These are phyloP conservation scores for Paralichthys olivaceus DNA, from an alignment of 2,113 vertebrate genomes.

Conservation along the genomic window DNA sequence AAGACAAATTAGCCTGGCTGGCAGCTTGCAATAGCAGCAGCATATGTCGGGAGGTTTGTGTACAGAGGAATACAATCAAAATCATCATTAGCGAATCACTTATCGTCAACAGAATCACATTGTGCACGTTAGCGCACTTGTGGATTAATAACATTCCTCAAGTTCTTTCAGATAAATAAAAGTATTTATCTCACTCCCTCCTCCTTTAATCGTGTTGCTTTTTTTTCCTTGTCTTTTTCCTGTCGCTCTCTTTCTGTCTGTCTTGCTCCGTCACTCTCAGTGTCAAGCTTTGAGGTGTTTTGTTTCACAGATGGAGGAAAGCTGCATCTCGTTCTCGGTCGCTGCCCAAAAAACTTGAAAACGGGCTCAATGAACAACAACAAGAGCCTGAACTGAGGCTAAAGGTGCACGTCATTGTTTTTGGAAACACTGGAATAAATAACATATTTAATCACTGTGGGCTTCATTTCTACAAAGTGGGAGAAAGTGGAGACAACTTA, in stretches of 20 bases:
- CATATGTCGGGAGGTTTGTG: constrained; percentile 74
- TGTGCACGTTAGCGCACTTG: constrained; percentile 43
- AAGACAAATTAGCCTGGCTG: constrained; percentile 79
- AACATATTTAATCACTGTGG: too few relatives aligned
- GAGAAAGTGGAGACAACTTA: too few relatives aligned
- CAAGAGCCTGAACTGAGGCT: too few relatives aligned
- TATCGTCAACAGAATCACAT: constrained; percentile 53
- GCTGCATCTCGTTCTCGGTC: neutral
- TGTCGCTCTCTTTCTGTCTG: neutral
- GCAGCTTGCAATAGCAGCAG: constrained; percentile 73
- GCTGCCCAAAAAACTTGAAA: too few relatives aligned
- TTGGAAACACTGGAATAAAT: too few relatives aligned
- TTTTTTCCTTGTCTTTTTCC: neutral
- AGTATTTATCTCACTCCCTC: constrained; percentile 3
- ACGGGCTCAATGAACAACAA: too few relatives aligned
- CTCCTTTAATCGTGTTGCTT: neutral
- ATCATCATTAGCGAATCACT: constrained; percentile 75
- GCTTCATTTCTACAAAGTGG: too few relatives aligned
- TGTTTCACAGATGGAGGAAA: neutral
- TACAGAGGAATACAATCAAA: constrained; percentile 72
- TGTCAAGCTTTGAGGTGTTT: neutral
- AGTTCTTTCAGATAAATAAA: constrained; percentile 7
- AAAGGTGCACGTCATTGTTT: too few relatives aligned
- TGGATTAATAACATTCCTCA: constrained; percentile 33
- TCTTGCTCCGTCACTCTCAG: neutral